These are phyloP conservation scores for Melitaea cinxia DNA, from an alignment of 1,140 invertebrate species.

Conservation along the genomic window DNA sequence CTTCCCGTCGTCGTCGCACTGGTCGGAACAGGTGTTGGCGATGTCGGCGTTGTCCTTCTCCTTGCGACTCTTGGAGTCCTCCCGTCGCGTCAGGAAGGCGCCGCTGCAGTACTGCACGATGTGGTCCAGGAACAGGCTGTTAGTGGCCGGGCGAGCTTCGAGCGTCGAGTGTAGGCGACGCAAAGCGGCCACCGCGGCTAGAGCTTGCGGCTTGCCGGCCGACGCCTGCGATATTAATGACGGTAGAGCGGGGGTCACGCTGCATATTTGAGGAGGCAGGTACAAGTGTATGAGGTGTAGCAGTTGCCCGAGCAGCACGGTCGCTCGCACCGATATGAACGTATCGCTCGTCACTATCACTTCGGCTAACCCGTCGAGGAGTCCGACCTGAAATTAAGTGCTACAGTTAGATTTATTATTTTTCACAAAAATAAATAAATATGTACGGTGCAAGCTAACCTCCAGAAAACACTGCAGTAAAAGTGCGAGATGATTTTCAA, in stretches of 20 bases:
- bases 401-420: not conserved
- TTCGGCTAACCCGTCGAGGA: slow-evolving; percentile 94
- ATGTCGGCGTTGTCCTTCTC: slow-evolving; percentile 70
- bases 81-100: slow-evolving; percentile 50
- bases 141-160: slow-evolving; percentile 88
- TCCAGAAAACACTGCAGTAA: slow-evolving; percentile 94
- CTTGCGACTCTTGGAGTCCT: slow-evolving; percentile 67
- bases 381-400: slow-evolving; percentile 86
- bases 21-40: slow-evolving; percentile 58
- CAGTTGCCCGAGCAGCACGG: slow-evolving; percentile 93
- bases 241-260: slow-evolving; percentile 91
- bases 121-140: slow-evolving; percentile 92
- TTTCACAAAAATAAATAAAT: slow-evolving; percentile 1
- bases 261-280: slow-evolving; percentile 92
- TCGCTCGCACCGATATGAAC: slow-evolving; percentile 94
- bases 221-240: slow-evolving; percentile 90
- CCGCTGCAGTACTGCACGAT: slow-evolving; percentile 84
- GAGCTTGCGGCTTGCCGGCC: slow-evolving; percentile 88
- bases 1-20: slow-evolving; percentile 46
- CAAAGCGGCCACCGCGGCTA: slow-evolving; percentile 90
- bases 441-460: slow-evolving; percentile 43
- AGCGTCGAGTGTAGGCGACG: slow-evolving; percentile 90
- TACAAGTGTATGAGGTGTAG: slow-evolving; percentile 92
- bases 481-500: slow-evolving; percentile 94
- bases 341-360: slow-evolving; percentile 94